Conservation (phyloP, 2,113 vertebrate species). For the Pelecanus crispus region DNA sequence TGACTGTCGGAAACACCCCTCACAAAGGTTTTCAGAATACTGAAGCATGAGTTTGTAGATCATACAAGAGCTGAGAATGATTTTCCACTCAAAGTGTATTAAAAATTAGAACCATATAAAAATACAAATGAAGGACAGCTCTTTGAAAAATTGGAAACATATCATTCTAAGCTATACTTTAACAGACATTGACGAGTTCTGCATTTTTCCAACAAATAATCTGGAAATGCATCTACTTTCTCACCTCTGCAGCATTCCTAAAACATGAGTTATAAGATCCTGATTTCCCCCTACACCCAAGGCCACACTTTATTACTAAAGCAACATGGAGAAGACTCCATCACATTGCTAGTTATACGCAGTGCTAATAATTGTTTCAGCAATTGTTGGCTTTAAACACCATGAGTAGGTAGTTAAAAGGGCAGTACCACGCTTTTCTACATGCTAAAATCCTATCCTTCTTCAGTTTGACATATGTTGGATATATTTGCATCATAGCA, state of each 20-base stretch:
- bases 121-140: not conserved
- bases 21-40: not conserved
- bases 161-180: not conserved
- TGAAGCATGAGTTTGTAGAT: not conserved
- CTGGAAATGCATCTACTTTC: not conserved
- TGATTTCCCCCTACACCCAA: not conserved
- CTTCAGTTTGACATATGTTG: not conserved
- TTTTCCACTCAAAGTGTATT: not conserved
- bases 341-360: not conserved
- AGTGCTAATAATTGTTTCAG: not conserved
- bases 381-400: not conserved
- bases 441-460: not conserved
- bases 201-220: not conserved
- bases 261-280: not conserved
- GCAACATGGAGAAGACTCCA: not conserved
- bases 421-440: not conserved
- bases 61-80: not conserved
- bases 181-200: not conserved
- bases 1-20: not conserved
- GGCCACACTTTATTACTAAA: not conserved
- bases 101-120: not conserved
- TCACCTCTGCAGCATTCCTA: not conserved
- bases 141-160: not conserved
- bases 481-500: not conserved
- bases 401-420: not conserved